phyloP scores from a whole-genome alignment of 2,113 vertebrate species.

The Elachura formosa region DNA sequence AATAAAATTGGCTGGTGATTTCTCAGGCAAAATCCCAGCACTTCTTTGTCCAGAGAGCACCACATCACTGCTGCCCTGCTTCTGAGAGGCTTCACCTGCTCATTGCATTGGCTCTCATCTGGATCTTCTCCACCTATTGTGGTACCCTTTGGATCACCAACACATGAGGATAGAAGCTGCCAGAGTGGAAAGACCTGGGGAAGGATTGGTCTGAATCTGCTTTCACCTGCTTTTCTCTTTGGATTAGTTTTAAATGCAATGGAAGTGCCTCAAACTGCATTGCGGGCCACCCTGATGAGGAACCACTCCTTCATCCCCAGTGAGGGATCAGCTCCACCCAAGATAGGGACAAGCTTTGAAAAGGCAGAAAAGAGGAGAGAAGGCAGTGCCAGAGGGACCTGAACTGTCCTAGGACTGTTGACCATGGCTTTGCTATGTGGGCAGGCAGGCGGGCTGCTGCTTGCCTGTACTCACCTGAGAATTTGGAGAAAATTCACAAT shows the following conservation, averaged over 20 bases:
- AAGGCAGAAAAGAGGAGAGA: not conserved
- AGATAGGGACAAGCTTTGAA: not conserved
- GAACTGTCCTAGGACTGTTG: not conserved
- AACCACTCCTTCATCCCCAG: fast-evolving
- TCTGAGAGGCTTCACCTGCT: not conserved
- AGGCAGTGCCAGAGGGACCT: not conserved
- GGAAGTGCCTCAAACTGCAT: fast-evolving
- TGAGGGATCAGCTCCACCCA: not conserved
- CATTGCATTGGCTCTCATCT: fast-evolving
- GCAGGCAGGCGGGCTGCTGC: not conserved
- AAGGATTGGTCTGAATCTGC: not conserved
- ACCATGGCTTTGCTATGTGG: fast-evolving
- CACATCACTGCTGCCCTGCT: fast-evolving
- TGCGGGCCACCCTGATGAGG: not conserved
- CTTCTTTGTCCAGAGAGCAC: not conserved
- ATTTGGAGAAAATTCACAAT: not conserved
- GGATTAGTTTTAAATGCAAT: not conserved
- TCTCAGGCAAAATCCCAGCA: not conserved
- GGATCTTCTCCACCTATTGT: not conserved
- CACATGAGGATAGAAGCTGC: not conserved
- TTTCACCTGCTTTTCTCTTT: not conserved
- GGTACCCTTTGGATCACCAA: not conserved
- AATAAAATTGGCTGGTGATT: not conserved
- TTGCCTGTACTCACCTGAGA: not conserved
- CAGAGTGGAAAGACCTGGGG: not conserved